Conservation (phyloP, 1,140 invertebrate genomes). For the Heliconius melpomene region DNA sequence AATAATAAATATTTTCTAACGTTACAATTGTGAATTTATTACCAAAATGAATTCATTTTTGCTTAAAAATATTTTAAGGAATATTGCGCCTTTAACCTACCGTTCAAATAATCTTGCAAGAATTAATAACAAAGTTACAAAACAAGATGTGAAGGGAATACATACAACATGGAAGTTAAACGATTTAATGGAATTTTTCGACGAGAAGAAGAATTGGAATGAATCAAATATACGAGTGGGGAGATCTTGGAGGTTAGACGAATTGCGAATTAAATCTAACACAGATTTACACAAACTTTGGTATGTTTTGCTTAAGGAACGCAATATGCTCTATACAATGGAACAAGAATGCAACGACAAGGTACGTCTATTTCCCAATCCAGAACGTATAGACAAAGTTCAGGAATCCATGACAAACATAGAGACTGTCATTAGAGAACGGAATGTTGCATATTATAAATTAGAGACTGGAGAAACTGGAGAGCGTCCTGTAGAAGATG, state of each 20-base stretch:
- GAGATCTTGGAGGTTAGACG: slow-evolving; percentile 94
- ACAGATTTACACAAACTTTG: slow-evolving; percentile 98
- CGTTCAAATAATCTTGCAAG: slow-evolving; percentile 23
- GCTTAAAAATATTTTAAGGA: slow-evolving; percentile 30
- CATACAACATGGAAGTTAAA: slow-evolving; percentile 72
- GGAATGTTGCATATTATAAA: slow-evolving; percentile 94
- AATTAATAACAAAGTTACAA: slow-evolving; percentile 36
- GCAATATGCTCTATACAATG: slow-evolving; percentile 99
- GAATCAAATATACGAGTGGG: slow-evolving; percentile 90
- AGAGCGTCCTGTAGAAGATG: slow-evolving; percentile 85
- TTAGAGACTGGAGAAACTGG: slow-evolving; percentile 95
- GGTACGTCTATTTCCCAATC: slow-evolving; percentile 92
- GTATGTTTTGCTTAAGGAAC: slow-evolving; percentile 97
- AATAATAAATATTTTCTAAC: not conserved
- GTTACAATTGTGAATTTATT: not conserved
- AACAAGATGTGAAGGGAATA: slow-evolving; percentile 38
- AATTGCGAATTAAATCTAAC: slow-evolving; percentile 97
- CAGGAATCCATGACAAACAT: slow-evolving; percentile 98
- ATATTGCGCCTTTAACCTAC: slow-evolving; percentile 18
- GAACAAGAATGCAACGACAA: slow-evolving; percentile 89
- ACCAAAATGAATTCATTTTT: slow-evolving; percentile 36
- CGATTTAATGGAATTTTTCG: slow-evolving; percentile 96
- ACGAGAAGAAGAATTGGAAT: slow-evolving; percentile 93
- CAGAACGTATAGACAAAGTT: slow-evolving; percentile 97
- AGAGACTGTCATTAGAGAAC: slow-evolving; percentile 94